Percentiles rank a stretch among this genome's conserved stretches.
Evolutionary conservation across 2,113 vertebrate genomes (phyloP).

Genomic region (Alosa alosa): DNA sequence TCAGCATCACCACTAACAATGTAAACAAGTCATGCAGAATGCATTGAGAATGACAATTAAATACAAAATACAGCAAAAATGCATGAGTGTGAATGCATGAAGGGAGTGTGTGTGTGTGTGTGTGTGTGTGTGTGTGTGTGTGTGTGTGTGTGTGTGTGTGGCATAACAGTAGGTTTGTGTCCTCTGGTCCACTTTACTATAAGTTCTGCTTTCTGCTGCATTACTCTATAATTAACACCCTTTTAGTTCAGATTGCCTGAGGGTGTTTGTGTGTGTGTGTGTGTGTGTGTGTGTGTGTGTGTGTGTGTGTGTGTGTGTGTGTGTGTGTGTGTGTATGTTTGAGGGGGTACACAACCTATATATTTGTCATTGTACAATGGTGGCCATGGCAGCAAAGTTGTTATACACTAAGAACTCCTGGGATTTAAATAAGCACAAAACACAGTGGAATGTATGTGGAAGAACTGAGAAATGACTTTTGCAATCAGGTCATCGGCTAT

Average conservation of each 20-base stretch:
- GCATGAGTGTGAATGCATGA: background rate
- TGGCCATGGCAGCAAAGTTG: background rate
- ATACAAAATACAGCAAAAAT: background rate
- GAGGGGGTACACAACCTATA: background rate
- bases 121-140: background rate
- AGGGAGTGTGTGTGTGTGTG: background rate
- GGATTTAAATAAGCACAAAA: background rate
- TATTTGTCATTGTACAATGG: background rate
- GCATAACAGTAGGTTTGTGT: background rate
- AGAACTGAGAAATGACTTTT: constrained; percentile 64
- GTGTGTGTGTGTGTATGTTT: background rate
- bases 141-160: background rate
- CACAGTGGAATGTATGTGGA: constrained; percentile 37
- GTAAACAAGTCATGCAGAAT: background rate
- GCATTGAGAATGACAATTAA: background rate
- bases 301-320: background rate
- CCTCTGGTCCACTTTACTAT: too few species aligned
- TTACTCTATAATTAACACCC: too few species aligned
- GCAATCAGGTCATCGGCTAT: constrained; percentile 62
- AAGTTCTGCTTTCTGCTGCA: too few species aligned
- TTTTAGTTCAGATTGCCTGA: background rate
- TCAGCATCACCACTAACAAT: background rate
- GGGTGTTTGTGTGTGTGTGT: background rate
- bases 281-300: constrained; percentile 9
- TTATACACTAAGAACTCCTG: background rate